A percentile compares a stretch with the other conserved stretches of the same genome.
These are phyloP conservation scores for Carposina sasakii DNA, from an alignment of 1,140 invertebrate species.

Conservation along the genomic window DNA sequence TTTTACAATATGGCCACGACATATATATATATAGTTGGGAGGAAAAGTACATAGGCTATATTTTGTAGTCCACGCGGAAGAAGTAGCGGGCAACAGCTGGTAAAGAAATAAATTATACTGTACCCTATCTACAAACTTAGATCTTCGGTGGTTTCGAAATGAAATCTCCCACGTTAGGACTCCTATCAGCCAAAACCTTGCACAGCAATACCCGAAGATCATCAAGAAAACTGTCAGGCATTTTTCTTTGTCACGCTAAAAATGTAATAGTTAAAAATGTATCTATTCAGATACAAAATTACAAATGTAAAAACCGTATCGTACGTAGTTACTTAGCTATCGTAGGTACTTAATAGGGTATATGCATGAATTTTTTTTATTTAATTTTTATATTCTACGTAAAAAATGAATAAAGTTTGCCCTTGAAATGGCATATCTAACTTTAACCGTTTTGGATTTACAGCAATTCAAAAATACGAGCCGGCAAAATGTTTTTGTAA, in stretches of 20 bases:
- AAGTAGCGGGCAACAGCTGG: not conserved
- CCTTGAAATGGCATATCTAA: no score
- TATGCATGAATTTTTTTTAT: not conserved
- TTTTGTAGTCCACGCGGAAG: not conserved
- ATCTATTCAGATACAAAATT: no score
- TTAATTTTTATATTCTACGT: not conserved
- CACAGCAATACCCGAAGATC: conserved; percentile 45
- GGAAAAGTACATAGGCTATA: not conserved
- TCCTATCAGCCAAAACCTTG: conserved; percentile 48
- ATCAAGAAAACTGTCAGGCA: conserved; percentile 50
- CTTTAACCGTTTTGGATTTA: no score
- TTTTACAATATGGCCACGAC: no score
- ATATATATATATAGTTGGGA: no score
- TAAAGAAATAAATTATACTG: conserved; percentile 2
- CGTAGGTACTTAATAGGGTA: not conserved
- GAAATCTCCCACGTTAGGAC: conserved; percentile 49
- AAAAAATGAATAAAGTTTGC: no score
- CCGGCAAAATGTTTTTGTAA: no score
- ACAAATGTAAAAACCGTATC: conserved; percentile 6
- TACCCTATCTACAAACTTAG: conserved; percentile 45
- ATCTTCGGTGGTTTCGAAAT: conserved; percentile 35
- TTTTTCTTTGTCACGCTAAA: conserved; percentile 35
- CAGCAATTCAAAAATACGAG: no score
- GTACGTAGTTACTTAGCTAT: not conserved
- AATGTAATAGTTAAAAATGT: no score